Conservation (phyloP, 2,888 invertebrate species). For the Ophioninae sp. region DNA sequence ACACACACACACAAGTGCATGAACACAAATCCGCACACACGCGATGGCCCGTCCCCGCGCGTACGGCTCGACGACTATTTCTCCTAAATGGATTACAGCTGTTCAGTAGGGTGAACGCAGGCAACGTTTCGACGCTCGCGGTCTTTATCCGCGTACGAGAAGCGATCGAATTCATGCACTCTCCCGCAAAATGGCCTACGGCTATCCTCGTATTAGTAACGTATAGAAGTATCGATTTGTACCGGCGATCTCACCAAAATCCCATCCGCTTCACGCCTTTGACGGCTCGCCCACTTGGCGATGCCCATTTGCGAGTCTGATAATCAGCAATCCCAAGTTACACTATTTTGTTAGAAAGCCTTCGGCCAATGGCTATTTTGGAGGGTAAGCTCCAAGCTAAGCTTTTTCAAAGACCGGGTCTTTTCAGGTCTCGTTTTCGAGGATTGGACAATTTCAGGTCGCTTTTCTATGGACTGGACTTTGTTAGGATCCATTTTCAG, state of each 20-base stretch:
- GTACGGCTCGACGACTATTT: slow-evolving; percentile 42
- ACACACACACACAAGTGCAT: neutral
- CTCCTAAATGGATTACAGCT: slow-evolving; percentile 62
- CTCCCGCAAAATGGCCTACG: slow-evolving; percentile 8
- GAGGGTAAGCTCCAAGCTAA: neutral
- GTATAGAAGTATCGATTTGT: slow-evolving; percentile 46
- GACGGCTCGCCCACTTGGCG: neutral
- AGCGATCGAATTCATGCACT: slow-evolving; percentile 55
- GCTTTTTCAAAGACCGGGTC: neutral
- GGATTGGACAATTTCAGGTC: too few relatives aligned
- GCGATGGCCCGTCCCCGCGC: neutral
- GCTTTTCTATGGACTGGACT: too few relatives aligned
- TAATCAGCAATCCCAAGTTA: neutral
- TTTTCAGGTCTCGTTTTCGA: neutral
- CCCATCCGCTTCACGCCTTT: neutral
- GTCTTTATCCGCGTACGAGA: slow-evolving; percentile 57
- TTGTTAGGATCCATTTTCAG: too few relatives aligned
- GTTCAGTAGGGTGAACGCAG: slow-evolving; percentile 54
- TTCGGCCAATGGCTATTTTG: neutral
- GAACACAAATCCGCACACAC: slow-evolving; percentile 4
- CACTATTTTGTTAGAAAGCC: slow-evolving; percentile 33
- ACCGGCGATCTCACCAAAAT: slow-evolving; percentile 33
- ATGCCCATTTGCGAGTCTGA: neutral
- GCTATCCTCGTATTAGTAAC: slow-evolving; percentile 13
- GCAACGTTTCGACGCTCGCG: slow-evolving; percentile 56